These are phyloP conservation scores for Agrypnia vestita DNA, from an alignment of 1,140 invertebrate genomes.

Conservation along the genomic window DNA sequence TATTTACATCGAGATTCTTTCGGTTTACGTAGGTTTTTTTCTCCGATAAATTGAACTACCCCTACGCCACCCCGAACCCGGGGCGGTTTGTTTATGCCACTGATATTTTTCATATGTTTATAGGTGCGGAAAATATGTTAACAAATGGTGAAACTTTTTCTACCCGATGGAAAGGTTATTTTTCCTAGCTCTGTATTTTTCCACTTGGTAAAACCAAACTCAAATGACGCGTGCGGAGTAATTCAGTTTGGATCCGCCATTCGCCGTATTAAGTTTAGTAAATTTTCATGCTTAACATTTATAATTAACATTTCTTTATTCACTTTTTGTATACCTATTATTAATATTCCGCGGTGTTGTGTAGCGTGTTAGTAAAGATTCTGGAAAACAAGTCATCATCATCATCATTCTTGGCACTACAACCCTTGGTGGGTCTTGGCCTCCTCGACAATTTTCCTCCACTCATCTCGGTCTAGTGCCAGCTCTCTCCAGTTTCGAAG, in stretches of 20 bases:
- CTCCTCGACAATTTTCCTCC: too few relatives aligned
- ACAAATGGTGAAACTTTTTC: conserved; percentile 53
- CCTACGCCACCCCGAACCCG: not conserved
- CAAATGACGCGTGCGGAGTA: conserved; percentile 19
- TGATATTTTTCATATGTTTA: conserved; percentile 61
- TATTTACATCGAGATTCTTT: not conserved
- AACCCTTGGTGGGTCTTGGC: too few relatives aligned
- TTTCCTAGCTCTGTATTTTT: conserved; percentile 28
- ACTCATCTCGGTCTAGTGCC: too few relatives aligned
- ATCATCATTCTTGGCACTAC: too few relatives aligned
- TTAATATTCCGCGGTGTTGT: too few relatives aligned
- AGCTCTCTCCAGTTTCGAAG: too few relatives aligned
- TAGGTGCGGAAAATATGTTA: conserved; percentile 59
- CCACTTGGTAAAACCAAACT: not conserved
- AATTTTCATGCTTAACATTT: too few relatives aligned
- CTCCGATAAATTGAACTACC: not conserved
- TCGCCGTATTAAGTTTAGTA: not conserved
- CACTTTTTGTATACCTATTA: too few relatives aligned
- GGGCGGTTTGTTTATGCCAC: conserved; percentile 54
- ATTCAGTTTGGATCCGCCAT: not conserved
- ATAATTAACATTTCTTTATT: too few relatives aligned
- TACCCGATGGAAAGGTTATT: conserved; percentile 21
- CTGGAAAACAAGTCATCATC: too few relatives aligned
- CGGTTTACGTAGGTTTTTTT: not conserved
- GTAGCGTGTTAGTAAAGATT: too few relatives aligned